phyloP scores from a whole-genome alignment of 2,797 vertebrate genomes.

The Sebastes hopkinsi region DNA sequence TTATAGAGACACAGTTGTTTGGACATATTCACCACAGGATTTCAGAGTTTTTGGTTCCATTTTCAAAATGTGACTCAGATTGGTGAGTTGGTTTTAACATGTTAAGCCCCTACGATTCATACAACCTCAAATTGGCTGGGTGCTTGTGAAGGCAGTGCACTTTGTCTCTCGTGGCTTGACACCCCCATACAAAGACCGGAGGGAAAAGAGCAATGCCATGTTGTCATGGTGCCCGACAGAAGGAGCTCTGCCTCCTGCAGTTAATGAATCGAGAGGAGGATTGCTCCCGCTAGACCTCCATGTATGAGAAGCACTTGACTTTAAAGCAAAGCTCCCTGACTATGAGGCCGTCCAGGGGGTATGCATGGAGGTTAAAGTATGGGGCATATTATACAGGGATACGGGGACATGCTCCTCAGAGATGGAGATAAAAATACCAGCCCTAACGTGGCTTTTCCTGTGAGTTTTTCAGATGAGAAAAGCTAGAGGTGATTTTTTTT shows the following conservation, averaged over 20 bases:
- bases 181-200: conserved; percentile 45
- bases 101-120: conserved; percentile 49
- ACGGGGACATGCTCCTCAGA: conserved; percentile 28
- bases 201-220: conserved; percentile 71
- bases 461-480: conserved; percentile 9
- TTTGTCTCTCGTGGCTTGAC: conserved; percentile 59
- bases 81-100: conserved; percentile 35
- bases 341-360: conserved; percentile 30
- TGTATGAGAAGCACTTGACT: conserved; percentile 74
- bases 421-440: conserved; percentile 39
- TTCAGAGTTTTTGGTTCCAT: conserved; percentile 14
- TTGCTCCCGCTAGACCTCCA: conserved; percentile 69
- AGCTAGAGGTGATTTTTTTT: conserved; percentile 12
- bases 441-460: background rate
- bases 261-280: conserved; percentile 75
- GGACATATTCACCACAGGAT: background rate
- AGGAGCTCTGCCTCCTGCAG: conserved; percentile 71
- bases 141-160: conserved; percentile 54
- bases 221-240: conserved; percentile 78
- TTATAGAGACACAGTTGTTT: conserved; percentile 3
- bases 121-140: conserved; percentile 54
- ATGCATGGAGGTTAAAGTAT: conserved; percentile 29
- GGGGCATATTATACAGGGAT: conserved; percentile 30
- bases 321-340: conserved; percentile 68
- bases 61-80: conserved; percentile 23